Percentiles rank a stretch among this genome's conserved stretches.
phyloP scores from a whole-genome alignment of 2,888 invertebrate genomes.

The Erebia aethiops region DNA sequence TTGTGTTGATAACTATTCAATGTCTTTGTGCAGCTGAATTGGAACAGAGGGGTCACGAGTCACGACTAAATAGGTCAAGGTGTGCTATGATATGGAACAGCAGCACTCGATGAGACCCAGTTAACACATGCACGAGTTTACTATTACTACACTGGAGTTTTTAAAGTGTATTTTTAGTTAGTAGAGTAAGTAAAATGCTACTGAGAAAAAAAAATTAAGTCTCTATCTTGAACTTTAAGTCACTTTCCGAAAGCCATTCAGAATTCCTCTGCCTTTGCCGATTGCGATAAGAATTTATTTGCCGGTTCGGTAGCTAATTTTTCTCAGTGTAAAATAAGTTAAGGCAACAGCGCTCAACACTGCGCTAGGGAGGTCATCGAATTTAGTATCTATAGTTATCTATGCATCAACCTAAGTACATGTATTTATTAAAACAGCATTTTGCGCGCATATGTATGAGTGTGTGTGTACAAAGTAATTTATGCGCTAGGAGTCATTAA shows the following conservation, averaged over 20 bases:
- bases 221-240: too few species aligned
- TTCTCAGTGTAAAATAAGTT: too few species aligned
- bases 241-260: too few species aligned
- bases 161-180: too few species aligned
- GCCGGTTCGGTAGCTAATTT: too few species aligned
- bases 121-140: background rate
- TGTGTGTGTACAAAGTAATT: slow-evolving; percentile 23
- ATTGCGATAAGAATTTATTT: too few species aligned
- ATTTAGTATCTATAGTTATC: background rate
- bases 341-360: too few species aligned
- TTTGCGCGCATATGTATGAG: background rate
- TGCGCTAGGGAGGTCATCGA: too few species aligned
- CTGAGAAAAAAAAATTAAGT: too few species aligned
- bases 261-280: too few species aligned
- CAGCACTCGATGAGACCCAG: slow-evolving; percentile 29
- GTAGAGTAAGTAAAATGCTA: too few species aligned
- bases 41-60: slow-evolving; percentile 41
- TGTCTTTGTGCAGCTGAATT: slow-evolving; percentile 35
- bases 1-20: slow-evolving; percentile 22
- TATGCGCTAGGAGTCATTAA: slow-evolving; percentile 50
- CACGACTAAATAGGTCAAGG: slow-evolving; percentile 48
- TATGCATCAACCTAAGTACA: background rate
- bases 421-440: background rate
- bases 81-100: slow-evolving; percentile 38
- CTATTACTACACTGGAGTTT: too few species aligned